Percentiles rank a stretch among this genome's conserved stretches.
Conservation (phyloP, 2,113 vertebrate species). For the Pipa parva region DNA sequence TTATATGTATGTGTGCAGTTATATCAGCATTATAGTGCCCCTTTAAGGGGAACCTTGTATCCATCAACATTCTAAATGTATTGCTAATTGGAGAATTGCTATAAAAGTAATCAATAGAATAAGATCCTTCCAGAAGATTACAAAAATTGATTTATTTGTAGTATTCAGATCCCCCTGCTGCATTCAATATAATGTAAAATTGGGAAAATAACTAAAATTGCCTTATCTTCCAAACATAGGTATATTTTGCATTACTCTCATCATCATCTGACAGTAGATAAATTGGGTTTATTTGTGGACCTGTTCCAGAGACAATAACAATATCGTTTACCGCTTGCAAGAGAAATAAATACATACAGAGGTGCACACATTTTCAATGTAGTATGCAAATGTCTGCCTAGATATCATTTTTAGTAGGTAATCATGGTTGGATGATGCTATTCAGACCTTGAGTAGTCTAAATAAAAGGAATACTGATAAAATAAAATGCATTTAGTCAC, state of each 20-base stretch:
- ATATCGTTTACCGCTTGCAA: constrained; percentile 38
- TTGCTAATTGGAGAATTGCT: not conserved
- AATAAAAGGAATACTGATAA: not conserved
- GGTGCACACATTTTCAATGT: constrained; percentile 19
- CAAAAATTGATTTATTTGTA: constrained; percentile 12
- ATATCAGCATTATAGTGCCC: too few species aligned
- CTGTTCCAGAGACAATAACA: constrained; percentile 33
- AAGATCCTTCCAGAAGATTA: not conserved
- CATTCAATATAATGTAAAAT: constrained; percentile 23
- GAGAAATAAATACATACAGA: constrained; percentile 41
- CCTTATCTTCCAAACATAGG: constrained; percentile 41
- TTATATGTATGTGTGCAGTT: too few species aligned
- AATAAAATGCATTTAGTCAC: not conserved
- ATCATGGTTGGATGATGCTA: constrained; percentile 10
- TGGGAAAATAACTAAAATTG: constrained; percentile 38
- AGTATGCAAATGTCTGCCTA: constrained; percentile 21
- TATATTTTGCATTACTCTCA: constrained; percentile 33
- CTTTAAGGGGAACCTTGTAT: not conserved
- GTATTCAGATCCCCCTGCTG: constrained; percentile 15
- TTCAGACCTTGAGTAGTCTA: constrained; percentile 8
- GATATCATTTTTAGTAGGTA: constrained; percentile 13
- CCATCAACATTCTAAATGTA: constrained; percentile 1
- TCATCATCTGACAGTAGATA: constrained; percentile 31
- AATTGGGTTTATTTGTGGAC: constrained; percentile 41
- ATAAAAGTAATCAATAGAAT: not conserved